These are phyloP conservation scores for Drosophila subsilvestris DNA, from an alignment of 2,888 invertebrate species.

Conservation along the genomic window DNA sequence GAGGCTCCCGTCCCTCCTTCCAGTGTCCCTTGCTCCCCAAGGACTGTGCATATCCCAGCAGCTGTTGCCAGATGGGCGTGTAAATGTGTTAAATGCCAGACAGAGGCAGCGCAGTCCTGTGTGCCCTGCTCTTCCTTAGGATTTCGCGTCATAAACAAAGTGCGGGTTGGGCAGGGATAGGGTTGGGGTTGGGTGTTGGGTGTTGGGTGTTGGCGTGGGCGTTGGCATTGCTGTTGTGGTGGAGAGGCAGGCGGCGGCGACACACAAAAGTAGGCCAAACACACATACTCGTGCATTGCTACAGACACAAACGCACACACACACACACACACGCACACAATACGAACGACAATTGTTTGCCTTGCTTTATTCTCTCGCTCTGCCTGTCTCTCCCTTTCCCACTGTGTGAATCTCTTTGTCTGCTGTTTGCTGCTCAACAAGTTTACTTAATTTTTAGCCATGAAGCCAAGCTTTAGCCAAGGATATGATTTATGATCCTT, in stretches of 20 bases:
- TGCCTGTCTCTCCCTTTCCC: slow-evolving; percentile 32
- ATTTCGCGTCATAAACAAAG: slow-evolving; percentile 38
- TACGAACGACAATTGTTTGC: slow-evolving; percentile 51
- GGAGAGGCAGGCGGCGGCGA: slow-evolving; percentile 16
- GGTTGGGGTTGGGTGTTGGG: slow-evolving; percentile 1
- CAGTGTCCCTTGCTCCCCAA: not conserved
- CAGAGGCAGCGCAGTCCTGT: slow-evolving; percentile 42
- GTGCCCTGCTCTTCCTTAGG: not conserved
- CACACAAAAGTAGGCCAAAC: slow-evolving; percentile 67
- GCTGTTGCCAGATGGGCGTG: slow-evolving; percentile 75
- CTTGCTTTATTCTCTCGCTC: slow-evolving; percentile 28
- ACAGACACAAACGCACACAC: too few species aligned
- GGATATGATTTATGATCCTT: slow-evolving; percentile 35
- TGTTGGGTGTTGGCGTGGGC: not conserved
- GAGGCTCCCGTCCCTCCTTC: too few species aligned
- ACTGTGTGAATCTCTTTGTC: slow-evolving; percentile 23
- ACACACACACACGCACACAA: slow-evolving; percentile 25
- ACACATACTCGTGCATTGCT: slow-evolving; percentile 43
- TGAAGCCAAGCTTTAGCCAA: slow-evolving; percentile 31
- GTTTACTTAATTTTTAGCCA: slow-evolving; percentile 66
- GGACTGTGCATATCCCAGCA: slow-evolving; percentile 49
- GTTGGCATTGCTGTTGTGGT: not conserved
- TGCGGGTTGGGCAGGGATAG: not conserved
- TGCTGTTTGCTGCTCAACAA: slow-evolving; percentile 39
- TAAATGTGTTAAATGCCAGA: slow-evolving; percentile 62